phyloP scores from a whole-genome alignment of 2,888 invertebrate species.

The Synergus laeviventris region DNA sequence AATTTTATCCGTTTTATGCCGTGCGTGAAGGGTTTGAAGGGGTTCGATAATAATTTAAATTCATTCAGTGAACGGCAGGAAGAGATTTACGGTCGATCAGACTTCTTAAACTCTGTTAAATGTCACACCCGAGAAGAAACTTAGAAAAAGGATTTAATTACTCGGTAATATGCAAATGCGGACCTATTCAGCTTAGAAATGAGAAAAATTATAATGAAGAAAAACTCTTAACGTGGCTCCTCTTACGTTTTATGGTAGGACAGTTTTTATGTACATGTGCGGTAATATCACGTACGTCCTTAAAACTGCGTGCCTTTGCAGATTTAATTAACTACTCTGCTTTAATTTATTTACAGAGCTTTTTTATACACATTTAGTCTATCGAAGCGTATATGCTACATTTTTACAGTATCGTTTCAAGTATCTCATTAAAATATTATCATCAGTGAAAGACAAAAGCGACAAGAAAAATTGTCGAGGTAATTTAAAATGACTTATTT shows the following conservation, averaged over 20 bases:
- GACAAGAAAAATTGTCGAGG: too few species aligned
- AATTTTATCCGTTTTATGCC: conserved; percentile 27
- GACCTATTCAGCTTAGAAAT: neutral
- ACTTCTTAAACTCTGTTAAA: conserved; percentile 16
- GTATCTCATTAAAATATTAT: too few species aligned
- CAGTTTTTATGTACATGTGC: neutral
- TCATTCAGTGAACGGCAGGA: conserved; percentile 26
- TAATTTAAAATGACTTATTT: neutral
- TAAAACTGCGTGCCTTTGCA: neutral
- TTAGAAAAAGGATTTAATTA: neutral
- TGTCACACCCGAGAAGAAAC: neutral
- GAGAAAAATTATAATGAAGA: neutral
- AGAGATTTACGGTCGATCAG: conserved; percentile 24
- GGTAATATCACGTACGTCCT: neutral
- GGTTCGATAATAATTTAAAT: conserved; percentile 15
- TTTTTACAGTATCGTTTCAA: too few species aligned
- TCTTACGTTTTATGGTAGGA: neutral
- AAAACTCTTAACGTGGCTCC: neutral
- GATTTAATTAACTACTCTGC: neutral
- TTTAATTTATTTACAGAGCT: neutral
- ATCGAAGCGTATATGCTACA: too few species aligned
- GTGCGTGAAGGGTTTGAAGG: conserved; percentile 24
- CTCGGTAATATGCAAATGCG: neutral
- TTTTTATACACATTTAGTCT: neutral
- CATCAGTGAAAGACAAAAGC: too few species aligned